Evolutionary conservation across 2,113 vertebrate genomes (phyloP).

Genomic region (Colossoma macropomum): DNA sequence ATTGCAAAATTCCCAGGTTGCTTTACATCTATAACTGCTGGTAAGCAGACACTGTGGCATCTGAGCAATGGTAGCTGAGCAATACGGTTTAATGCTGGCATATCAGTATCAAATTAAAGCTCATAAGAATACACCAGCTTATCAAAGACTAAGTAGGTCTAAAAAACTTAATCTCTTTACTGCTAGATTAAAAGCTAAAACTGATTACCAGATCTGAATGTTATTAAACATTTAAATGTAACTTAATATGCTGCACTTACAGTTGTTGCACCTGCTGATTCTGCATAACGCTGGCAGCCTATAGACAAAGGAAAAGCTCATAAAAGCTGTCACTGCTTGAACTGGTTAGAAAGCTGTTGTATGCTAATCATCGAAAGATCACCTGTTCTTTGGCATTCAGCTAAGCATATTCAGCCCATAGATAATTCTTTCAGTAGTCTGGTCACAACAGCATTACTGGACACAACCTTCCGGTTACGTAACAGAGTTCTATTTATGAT

Average conservation of each 20-base stretch:
- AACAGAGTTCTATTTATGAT: background rate
- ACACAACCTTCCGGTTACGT: background rate
- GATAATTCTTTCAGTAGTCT: background rate
- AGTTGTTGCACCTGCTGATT: constrained; percentile 97
- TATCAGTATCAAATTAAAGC: background rate
- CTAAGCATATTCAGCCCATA: background rate
- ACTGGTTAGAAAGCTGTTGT: background rate
- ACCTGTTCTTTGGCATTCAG: background rate
- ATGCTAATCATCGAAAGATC: background rate
- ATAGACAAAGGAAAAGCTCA: constrained; percentile 54
- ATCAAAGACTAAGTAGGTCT: background rate
- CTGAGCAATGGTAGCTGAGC: background rate
- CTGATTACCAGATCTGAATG: background rate
- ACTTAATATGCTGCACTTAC: constrained; percentile 79
- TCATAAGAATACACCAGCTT: background rate
- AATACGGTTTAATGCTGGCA: background rate
- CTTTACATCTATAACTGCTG: background rate
- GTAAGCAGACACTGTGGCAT: background rate
- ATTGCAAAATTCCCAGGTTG: background rate
- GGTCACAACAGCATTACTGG: background rate
- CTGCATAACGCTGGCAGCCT: constrained; percentile 98
- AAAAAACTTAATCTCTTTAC: background rate
- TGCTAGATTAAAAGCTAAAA: background rate
- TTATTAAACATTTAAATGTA: too few relatives aligned
- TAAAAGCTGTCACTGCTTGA: background rate